Evolutionary conservation across 2,113 vertebrate genomes (phyloP), one percentile per base, ranked within the genome.

Genomic region (Picathartes gymnocephalus): DNA sequence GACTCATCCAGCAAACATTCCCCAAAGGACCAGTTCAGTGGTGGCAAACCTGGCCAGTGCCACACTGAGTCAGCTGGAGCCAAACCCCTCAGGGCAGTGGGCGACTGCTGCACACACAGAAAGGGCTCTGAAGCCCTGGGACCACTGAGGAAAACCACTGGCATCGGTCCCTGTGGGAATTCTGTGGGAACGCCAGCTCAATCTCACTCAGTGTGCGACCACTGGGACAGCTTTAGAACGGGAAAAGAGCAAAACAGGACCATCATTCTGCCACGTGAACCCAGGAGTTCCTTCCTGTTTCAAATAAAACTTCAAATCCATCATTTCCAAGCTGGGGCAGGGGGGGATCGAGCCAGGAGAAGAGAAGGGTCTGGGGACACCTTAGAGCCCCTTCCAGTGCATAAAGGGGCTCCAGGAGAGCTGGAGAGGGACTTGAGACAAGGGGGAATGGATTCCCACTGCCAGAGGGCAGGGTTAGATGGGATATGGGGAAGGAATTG

Each of bases 401-500:
- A 45, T 45, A 30, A 51, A 58, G 23, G 33, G 37, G 19, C 37
- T 51, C 68, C 37, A 73, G 37, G 28, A 80, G 51, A 81, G 45
- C 51, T 51, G 77, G 45, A 4, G 33, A 66, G 28, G 69, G 44
- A 37, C 33, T 16, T 4, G 44, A 21, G 44, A 65, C 44, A 88
- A 37, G 22, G 11, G 28, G 16, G 23, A 45, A 60, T 39, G 60
- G 45, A 0, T 51, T 53, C 24, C 0, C 13, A 25, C 19, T 81
- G 69, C 13, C 69, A 51, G 10, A 51, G 13, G 11, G 15, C 13
- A 88, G 78, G 37, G 7, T 0, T 19, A 1, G 44, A 2, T 30
- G 28, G 33, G 33, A n/a, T 14, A n/a, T 3, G 8, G 4, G 33
- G n/a, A 3, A 2, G 11, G 1, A 60, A 68, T 53, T 60, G 0